phyloP scores from a whole-genome alignment of 2,113 vertebrate species.

The Callipepla squamata region DNA sequence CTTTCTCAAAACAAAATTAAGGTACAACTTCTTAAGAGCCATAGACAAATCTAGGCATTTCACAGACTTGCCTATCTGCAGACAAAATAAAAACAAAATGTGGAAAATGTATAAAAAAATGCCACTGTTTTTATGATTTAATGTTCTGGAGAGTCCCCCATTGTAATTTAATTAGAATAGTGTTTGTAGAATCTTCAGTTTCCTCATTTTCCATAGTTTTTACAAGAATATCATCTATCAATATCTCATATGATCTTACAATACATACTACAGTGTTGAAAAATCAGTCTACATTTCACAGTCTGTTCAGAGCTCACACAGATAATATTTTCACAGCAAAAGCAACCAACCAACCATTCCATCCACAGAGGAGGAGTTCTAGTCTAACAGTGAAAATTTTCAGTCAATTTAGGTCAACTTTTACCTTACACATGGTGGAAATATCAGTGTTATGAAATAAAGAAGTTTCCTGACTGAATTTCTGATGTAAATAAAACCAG shows the following conservation, averaged over 20 bases:
- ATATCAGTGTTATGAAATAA: constrained; percentile 1
- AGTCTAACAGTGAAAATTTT: neutral
- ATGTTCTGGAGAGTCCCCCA: neutral
- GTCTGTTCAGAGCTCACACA: constrained; percentile 6
- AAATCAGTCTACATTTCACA: neutral
- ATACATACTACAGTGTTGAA: neutral
- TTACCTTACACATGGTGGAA: neutral
- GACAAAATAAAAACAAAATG: neutral
- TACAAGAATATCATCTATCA: neutral
- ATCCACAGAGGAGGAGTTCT: neutral
- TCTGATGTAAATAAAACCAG: constrained; percentile 46
- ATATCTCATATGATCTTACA: neutral
- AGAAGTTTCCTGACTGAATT: constrained; percentile 16
- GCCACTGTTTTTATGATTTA: neutral
- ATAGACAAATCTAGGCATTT: neutral
- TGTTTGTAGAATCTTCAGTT: neutral
- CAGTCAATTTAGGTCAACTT: neutral
- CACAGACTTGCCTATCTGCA: neutral
- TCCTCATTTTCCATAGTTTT: neutral
- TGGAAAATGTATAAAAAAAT: neutral
- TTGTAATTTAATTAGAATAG: neutral
- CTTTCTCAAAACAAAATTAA: neutral
- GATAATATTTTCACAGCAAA: neutral
- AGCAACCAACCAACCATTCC: neutral
- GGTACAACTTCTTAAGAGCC: neutral